Evolutionary conservation across 2,113 vertebrate species (phyloP).

Genomic region (Lycaon pictus): DNA sequence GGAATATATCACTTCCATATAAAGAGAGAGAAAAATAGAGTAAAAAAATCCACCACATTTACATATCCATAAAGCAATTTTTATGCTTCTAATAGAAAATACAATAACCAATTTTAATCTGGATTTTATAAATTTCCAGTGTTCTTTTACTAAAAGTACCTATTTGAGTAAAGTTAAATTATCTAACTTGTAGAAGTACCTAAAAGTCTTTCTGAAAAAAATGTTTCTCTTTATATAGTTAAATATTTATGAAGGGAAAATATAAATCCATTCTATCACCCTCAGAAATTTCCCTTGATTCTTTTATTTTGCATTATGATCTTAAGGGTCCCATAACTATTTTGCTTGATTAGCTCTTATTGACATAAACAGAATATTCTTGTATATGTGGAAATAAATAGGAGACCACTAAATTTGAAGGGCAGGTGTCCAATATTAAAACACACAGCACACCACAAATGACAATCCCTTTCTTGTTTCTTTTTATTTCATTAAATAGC

Average conservation of each 20-base stretch:
- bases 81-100: not conserved
- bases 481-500: not conserved
- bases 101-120: not conserved
- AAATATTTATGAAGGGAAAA: not conserved
- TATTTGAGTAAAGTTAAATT: conserved; percentile 11
- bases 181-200: not conserved
- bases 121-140: not conserved
- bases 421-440: not conserved
- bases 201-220: not conserved
- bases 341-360: not conserved
- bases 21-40: not conserved
- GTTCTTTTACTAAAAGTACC: not conserved
- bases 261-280: not conserved
- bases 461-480: not conserved
- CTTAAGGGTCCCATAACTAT: not conserved
- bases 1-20: not conserved
- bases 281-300: not conserved
- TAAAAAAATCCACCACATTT: not conserved
- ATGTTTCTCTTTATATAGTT: not conserved
- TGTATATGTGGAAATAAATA: not conserved
- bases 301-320: not conserved
- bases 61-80: not conserved
- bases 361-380: not conserved
- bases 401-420: not conserved
- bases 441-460: not conserved